Base-by-base conservation (phyloP, 2,888 invertebrate species). In the Mythimna lalbum region DNA sequence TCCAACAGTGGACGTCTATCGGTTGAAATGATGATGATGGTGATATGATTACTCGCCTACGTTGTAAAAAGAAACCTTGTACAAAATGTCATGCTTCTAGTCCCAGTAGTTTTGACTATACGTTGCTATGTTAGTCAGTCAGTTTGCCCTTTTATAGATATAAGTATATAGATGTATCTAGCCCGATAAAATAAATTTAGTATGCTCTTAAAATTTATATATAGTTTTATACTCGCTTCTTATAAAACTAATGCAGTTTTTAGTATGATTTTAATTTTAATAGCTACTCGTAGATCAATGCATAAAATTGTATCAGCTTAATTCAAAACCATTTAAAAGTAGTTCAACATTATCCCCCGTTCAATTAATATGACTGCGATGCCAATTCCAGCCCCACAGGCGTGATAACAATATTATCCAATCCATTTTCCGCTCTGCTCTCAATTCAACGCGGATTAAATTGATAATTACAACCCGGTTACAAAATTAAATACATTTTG, bases 401-500 rank as follows among this genome's bases (percentile, higher is more conserved):
- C 57, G 33, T 63, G 39, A 49, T 59, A 71, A 59, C 66, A 62
- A 53, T 57, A 70, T 66, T 64, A 65, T 23, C 31, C 57, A 53
- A 64, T 61, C 36, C 53, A 78, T 67, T 76, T 64, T 67, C 55
- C 50, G 62, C 31, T 78, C 66, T 56, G 47, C 63, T 62, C 49
- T 65, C 64, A 79, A 68, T 65, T 80, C 59, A 67, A 59, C 50
- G 47, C 62, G 59, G 71, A 76, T 76, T 68, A 81, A 65, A 79
- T 80, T 68, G 62, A 80, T 76, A 80, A 80, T 71, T 76, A 76
- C 67, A 62, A 43, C 49, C 52, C 63, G 52, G 63, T 52, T 60
- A 69, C 76, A 61, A 70, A 65, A 76, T 71, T 80, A 68, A 76
- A 79, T 64, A 63, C 21, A 77, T 57, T 61, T 63, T 78, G 55